Percentiles rank a stretch among this genome's conserved stretches.
phyloP scores from a whole-genome alignment of 1,140 invertebrate species.

The Hyles vespertilio region DNA sequence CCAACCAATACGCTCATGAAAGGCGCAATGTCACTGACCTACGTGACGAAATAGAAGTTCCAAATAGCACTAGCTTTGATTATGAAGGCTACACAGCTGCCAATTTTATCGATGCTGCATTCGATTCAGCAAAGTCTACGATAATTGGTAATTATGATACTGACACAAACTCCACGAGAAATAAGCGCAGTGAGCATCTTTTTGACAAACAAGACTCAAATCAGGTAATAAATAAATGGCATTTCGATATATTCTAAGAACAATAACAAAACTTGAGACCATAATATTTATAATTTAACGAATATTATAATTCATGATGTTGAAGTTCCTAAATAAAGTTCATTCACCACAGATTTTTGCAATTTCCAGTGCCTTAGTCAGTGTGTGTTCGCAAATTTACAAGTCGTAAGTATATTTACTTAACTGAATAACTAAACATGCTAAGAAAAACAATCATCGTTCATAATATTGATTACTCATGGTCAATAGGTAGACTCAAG shows the following conservation, averaged over 20 bases:
- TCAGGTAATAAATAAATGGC: slow-evolving; percentile 34
- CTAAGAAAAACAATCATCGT: neutral
- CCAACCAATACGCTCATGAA: slow-evolving; percentile 47
- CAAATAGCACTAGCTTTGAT: slow-evolving; percentile 40
- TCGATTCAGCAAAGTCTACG: slow-evolving; percentile 14
- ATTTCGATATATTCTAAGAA: too few relatives aligned
- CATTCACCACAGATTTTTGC: slow-evolving; percentile 5
- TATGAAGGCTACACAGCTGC: slow-evolving; percentile 25
- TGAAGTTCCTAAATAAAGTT: neutral
- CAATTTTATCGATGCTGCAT: slow-evolving; percentile 21
- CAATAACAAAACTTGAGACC: neutral
- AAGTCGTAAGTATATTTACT: slow-evolving; percentile 55
- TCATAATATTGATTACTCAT: neutral
- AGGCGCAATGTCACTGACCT: slow-evolving; percentile 36
- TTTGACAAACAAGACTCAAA: slow-evolving; percentile 40
- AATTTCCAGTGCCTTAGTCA: slow-evolving; percentile 63
- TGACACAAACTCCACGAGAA: slow-evolving; percentile 19
- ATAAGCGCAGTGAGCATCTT: slow-evolving; percentile 39
- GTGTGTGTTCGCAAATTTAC: slow-evolving; percentile 64
- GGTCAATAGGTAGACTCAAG: slow-evolving; percentile 46
- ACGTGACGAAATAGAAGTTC: slow-evolving; percentile 30
- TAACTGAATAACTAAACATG: neutral
- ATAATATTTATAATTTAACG: too few relatives aligned
- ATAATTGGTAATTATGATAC: slow-evolving; percentile 3
- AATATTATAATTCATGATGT: too few relatives aligned